Base-by-base conservation (phyloP, 2,888 invertebrate species). In the Branchipolynoe longqiensis region DNA sequence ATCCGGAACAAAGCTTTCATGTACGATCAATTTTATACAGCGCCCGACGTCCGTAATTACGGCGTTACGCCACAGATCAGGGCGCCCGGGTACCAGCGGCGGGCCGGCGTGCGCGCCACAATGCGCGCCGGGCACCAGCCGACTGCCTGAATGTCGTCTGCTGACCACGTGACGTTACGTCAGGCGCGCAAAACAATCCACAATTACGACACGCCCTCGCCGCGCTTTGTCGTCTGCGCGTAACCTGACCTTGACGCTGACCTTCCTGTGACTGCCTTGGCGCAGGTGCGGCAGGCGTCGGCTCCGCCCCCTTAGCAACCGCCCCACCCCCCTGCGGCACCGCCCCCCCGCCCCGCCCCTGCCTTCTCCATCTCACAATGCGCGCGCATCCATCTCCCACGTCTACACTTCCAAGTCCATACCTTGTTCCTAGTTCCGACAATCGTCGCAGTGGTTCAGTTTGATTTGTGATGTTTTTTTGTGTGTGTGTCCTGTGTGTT, bases 231-330 rank as follows among this genome's bases (percentile, higher is more conserved):
- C 69, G 69, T 12, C 69, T 18, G n/a, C 36, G 36, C 36, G 69
- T 69, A 69, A 69, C 69, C 36, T 69, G 69, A 69, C 69, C 69
- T 33, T n/a, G 69, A 0, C 69, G 36, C 12, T 69, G 69, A 69
- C 69, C 69, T 33, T 4, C 36, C 38, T 33, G n/a, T 69, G 38
- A 8, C 3, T 0, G 69, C 6, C 69, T n/a, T 22, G 69, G 38
- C 69, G 38, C 69, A 69, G 69, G 69, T 69, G 69, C 69, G 69
- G 33, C 69, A 69, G 33, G 69, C 38, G 36, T 33, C 69, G 69
- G 3, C 38, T n/a, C 22, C 38, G 33, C 14, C 38, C 8, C 12
- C 6, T 8, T n/a, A 3, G 6, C 64, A 8, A 33, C 38, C 69
- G 8, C 18, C 38, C 25, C n/a, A 69, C 14, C 36, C 22, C 8